These are phyloP conservation scores for Chionomys nivalis DNA, from an alignment of 2,113 vertebrate species.

Conservation along the genomic window DNA sequence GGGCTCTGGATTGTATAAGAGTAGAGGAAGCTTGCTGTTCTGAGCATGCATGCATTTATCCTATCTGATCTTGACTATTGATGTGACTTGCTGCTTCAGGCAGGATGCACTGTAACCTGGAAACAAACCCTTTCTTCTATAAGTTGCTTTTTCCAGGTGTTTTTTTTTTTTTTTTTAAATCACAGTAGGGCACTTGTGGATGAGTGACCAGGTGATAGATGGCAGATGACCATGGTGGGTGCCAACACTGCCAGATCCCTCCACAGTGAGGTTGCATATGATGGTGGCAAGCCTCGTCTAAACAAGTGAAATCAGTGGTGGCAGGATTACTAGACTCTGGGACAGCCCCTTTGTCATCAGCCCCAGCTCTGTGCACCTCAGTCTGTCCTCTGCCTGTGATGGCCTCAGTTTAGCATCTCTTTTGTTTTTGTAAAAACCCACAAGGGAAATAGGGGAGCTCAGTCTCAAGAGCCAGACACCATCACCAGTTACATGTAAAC, in stretches of 20 bases:
- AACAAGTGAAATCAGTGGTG: neutral
- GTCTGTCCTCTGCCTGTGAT: neutral
- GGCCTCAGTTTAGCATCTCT: neutral
- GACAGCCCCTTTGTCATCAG: neutral
- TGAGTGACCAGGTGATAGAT: neutral
- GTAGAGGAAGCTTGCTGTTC: neutral
- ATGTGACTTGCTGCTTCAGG: neutral
- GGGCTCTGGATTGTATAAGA: neutral
- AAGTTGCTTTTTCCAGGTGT: neutral
- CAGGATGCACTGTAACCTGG: neutral
- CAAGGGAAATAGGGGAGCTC: neutral
- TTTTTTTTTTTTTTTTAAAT: neutral
- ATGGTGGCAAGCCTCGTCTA: neutral
- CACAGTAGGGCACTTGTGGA: neutral
- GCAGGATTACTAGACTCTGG: neutral
- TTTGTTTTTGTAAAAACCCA: neutral
- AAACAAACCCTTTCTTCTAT: neutral
- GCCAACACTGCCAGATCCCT: no score
- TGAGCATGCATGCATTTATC: neutral
- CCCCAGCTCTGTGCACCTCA: neutral
- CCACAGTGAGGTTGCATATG: neutral
- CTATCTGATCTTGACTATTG: neutral
- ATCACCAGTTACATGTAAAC: neutral
- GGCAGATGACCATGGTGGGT: neutral
- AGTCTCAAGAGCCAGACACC: neutral